Conservation (phyloP, 2,797 vertebrate genomes). For the Botia almorhae region DNA sequence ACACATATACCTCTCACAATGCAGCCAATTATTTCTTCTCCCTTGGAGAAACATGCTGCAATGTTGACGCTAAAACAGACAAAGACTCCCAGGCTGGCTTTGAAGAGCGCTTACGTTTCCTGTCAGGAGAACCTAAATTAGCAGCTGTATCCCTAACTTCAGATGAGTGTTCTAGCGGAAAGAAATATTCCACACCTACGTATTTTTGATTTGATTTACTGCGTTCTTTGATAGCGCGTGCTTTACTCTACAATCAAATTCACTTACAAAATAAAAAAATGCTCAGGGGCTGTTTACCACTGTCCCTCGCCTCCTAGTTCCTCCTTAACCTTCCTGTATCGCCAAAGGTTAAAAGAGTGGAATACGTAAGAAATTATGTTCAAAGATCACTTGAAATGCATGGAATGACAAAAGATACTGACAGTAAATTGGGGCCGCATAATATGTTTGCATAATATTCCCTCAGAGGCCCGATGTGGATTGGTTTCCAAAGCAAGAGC, state of each 20-base stretch:
- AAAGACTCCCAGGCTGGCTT: slow-evolving; percentile 68
- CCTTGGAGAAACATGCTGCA: slow-evolving; percentile 59
- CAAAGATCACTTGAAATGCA: slow-evolving; percentile 48
- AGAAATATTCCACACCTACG: slow-evolving; percentile 28
- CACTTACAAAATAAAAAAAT: slow-evolving; percentile 8
- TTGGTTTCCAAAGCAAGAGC: slow-evolving; percentile 40
- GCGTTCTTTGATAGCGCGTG: slow-evolving; percentile 35
- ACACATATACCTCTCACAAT: slow-evolving; percentile 64
- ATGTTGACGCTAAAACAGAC: slow-evolving; percentile 73
- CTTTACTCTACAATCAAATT: slow-evolving; percentile 18
- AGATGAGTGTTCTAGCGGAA: slow-evolving; percentile 42
- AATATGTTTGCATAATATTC: slow-evolving; percentile 34
- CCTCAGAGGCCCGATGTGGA: neutral
- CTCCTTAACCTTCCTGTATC: neutral
- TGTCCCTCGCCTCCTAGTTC: neutral
- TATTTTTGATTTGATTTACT: slow-evolving; percentile 42
- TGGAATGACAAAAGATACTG: slow-evolving; percentile 47
- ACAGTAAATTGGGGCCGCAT: slow-evolving; percentile 34
- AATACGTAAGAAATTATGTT: slow-evolving; percentile 41
- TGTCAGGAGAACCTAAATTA: slow-evolving; percentile 52
- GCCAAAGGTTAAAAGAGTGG: neutral
- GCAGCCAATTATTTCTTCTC: slow-evolving; percentile 76
- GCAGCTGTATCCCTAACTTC: slow-evolving; percentile 50
- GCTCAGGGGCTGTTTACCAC: neutral
- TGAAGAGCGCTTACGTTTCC: slow-evolving; percentile 65